A percentile compares a stretch with the other conserved stretches of the same genome.
Conservation (phyloP, 2,888 invertebrate genomes). For the Volucella inanis region DNA sequence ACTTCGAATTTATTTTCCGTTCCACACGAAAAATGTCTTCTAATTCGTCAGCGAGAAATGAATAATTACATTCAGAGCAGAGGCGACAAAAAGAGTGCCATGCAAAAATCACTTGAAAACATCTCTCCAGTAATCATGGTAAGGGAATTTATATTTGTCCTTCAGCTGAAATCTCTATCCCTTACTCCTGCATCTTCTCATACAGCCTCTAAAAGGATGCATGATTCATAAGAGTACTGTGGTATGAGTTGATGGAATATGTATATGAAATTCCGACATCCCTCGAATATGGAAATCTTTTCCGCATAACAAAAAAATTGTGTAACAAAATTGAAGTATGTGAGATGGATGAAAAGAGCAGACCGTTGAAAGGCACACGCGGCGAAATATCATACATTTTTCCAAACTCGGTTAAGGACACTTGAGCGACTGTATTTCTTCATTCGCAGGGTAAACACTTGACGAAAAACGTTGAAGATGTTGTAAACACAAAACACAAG, state of each 20-base stretch:
- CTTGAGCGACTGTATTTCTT: slow-evolving; percentile 65
- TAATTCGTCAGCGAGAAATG: slow-evolving; percentile 37
- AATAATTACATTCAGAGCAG: slow-evolving; percentile 19
- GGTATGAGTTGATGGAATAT: background rate
- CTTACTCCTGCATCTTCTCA: background rate
- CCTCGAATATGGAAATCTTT: slow-evolving; percentile 18
- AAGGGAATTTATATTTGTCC: slow-evolving; percentile 26
- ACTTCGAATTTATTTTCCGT: slow-evolving; percentile 58
- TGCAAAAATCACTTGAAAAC: slow-evolving; percentile 48
- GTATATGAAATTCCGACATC: background rate
- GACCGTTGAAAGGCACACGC: background rate
- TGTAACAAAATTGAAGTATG: slow-evolving; percentile 17
- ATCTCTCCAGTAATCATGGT: slow-evolving; percentile 47
- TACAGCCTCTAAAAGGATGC: slow-evolving; percentile 14
- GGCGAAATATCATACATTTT: slow-evolving; percentile 24
- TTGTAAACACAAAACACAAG: slow-evolving; percentile 56
- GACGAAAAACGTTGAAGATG: slow-evolving; percentile 54
- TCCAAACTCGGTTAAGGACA: slow-evolving; percentile 67
- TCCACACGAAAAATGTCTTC: slow-evolving; percentile 29
- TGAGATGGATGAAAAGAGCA: background rate
- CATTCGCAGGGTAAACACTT: slow-evolving; percentile 64
- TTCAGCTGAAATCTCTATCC: background rate
- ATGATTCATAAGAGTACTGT: slow-evolving; percentile 24
- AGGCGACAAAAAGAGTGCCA: slow-evolving; percentile 27
- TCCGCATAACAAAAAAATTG: slow-evolving; percentile 32